Percentiles rank a stretch among this genome's conserved stretches.
These are phyloP conservation scores for Dolomedes plantarius DNA, from an alignment of 2,888 invertebrate genomes.

Conservation along the genomic window DNA sequence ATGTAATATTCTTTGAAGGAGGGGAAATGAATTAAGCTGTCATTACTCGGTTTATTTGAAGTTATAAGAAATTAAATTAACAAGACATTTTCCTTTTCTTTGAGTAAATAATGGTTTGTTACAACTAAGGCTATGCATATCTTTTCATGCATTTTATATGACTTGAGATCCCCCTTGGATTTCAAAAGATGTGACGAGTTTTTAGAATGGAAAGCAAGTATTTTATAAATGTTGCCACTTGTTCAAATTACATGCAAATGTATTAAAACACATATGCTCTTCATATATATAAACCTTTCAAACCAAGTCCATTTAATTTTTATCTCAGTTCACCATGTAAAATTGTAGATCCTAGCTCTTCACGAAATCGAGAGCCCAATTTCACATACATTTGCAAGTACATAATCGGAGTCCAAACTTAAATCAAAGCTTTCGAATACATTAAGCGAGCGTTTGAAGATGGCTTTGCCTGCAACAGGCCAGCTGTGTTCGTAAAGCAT, in stretches of 20 bases:
- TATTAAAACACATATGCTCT: not conserved
- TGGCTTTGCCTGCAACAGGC: not conserved
- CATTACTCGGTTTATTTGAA: too few species aligned
- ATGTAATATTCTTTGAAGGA: too few species aligned
- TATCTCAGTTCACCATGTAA: not conserved
- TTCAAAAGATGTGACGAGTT: too few species aligned
- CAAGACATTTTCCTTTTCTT: too few species aligned
- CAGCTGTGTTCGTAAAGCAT: not conserved
- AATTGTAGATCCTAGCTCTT: not conserved
- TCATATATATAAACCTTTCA: not conserved
- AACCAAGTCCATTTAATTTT: not conserved
- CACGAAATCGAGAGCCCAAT: not conserved
- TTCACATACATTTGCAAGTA: not conserved
- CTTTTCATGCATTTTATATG: too few species aligned
- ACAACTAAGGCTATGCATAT: too few species aligned
- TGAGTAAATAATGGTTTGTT: too few species aligned
- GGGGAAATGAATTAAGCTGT: too few species aligned
- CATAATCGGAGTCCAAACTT: not conserved
- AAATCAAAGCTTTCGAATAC: conserved; percentile 12
- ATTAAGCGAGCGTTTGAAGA: not conserved
- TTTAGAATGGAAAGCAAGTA: not conserved
- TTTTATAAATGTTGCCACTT: not conserved
- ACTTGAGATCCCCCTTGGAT: too few species aligned
- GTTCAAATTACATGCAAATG: not conserved
- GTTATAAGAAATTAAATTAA: too few species aligned